A percentile compares a stretch with the other conserved stretches of the same genome.
Conservation (phyloP, 2,888 invertebrate genomes). For the Oasisia sp. region DNA sequence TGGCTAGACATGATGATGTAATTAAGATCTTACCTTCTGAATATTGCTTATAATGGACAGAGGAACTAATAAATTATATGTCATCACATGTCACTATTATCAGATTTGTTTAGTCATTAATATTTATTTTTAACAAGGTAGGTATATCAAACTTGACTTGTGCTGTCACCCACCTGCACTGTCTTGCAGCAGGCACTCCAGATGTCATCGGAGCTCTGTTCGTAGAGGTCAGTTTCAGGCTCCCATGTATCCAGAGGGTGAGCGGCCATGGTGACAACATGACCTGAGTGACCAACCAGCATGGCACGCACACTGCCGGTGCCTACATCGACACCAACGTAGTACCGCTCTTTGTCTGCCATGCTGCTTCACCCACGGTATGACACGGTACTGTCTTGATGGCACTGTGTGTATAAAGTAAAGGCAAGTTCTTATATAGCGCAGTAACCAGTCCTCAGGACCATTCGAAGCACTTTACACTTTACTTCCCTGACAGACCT, state of each 20-base stretch:
- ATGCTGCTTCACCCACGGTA: not conserved
- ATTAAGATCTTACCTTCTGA: too few species aligned
- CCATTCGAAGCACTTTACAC: too few species aligned
- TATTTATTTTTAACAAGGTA: too few species aligned
- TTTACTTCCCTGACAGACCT: too few species aligned
- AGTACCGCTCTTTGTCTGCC: conserved; percentile 33
- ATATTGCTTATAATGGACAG: too few species aligned
- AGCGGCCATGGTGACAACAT: conserved; percentile 69
- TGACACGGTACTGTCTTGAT: not conserved
- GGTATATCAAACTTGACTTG: not conserved
- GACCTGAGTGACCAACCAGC: conserved; percentile 72
- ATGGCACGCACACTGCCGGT: conserved; percentile 90
- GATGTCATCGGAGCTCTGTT: conserved; percentile 90
- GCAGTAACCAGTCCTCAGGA: too few species aligned
- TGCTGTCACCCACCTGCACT: conserved; percentile 75
- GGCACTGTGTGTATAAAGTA: too few species aligned
- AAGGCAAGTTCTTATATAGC: too few species aligned
- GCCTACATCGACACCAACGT: conserved; percentile 85
- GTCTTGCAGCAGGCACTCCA: conserved; percentile 81
- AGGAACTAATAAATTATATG: not conserved
- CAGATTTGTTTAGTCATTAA: too few species aligned
- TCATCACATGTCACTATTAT: too few species aligned
- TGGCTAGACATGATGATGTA: too few species aligned
- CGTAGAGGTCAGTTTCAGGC: conserved; percentile 81
- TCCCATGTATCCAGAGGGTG: conserved; percentile 80